These are phyloP conservation scores for Lates japonicus DNA, from an alignment of 2,797 vertebrate species.

Conservation along the genomic window DNA sequence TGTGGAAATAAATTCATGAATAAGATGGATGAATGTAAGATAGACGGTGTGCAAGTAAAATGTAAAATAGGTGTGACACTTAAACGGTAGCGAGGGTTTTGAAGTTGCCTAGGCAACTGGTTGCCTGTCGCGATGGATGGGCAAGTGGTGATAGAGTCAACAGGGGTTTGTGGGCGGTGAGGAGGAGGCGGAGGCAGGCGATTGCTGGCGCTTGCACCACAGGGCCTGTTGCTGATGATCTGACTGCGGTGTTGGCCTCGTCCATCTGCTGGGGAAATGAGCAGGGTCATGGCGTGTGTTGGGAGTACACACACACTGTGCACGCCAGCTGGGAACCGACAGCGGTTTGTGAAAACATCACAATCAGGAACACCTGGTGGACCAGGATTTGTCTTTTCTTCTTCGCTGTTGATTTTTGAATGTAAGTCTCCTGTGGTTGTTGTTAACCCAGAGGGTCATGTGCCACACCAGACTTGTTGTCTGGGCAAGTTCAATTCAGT, in stretches of 20 bases:
- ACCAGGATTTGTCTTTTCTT: conserved; percentile 10
- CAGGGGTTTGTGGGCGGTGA: conserved; percentile 82
- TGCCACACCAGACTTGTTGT: background rate
- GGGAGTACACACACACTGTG: conserved; percentile 27
- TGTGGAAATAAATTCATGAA: conserved; percentile 64
- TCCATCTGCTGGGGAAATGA: conserved; percentile 64
- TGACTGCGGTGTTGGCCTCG: conserved; percentile 57
- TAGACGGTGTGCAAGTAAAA: conserved; percentile 67
- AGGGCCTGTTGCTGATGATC: conserved; percentile 55
- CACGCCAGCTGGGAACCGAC: conserved; percentile 34
- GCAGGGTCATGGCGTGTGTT: conserved; percentile 50
- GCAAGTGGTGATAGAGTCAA: conserved; percentile 83
- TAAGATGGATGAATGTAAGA: conserved; percentile 66
- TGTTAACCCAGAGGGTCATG: background rate
- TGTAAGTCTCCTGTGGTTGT: background rate
- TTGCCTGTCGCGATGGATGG: conserved; percentile 82
- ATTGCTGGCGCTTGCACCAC: conserved; percentile 62
- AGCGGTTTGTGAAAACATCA: conserved; percentile 51
- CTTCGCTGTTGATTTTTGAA: conserved; percentile 28
- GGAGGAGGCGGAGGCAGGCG: conserved; percentile 78
- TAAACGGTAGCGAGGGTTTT: conserved; percentile 78
- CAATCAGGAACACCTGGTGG: conserved; percentile 40
- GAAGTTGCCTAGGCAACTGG: conserved; percentile 89
- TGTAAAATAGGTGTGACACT: conserved; percentile 67
- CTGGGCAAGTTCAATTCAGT: background rate